A percentile compares a stretch with the other conserved stretches of the same genome.
phyloP scores from a whole-genome alignment of 2,888 invertebrate genomes.

The Cepaea hortensis region DNA sequence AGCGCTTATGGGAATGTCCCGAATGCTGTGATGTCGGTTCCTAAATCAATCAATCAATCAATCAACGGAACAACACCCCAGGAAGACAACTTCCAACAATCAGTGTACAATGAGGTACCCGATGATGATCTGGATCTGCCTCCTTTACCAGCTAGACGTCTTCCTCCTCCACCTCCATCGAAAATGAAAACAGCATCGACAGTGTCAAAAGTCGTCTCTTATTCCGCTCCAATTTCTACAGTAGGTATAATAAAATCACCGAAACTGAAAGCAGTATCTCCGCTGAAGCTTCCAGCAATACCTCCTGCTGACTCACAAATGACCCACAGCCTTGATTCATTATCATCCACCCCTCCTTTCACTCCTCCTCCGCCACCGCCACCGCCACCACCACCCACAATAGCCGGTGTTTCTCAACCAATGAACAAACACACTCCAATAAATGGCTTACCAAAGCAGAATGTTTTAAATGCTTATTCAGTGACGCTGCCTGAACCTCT shows the following conservation, averaged over 20 bases:
- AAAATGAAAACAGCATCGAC: not conserved
- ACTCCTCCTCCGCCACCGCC: too few species aligned
- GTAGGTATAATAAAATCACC: not conserved
- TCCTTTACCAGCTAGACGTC: not conserved
- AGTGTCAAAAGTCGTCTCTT: not conserved
- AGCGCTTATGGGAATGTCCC: too few species aligned
- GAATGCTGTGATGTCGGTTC: too few species aligned
- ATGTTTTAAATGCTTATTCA: not conserved
- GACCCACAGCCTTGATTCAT: not conserved
- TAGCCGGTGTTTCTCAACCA: not conserved
- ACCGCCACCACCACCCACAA: not conserved
- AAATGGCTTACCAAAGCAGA: not conserved
- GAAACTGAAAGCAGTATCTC: not conserved
- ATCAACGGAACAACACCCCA: not conserved
- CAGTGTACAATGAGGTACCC: not conserved
- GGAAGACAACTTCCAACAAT: not conserved
- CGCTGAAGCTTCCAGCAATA: not conserved
- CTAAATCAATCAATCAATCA: too few species aligned
- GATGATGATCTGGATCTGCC: not conserved
- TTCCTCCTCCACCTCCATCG: constrained; percentile 14
- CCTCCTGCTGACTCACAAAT: not conserved
- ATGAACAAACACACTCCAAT: not conserved
- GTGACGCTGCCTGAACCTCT: not conserved
- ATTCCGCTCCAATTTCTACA: not conserved
- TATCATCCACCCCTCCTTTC: not conserved